Evolutionary conservation across 2,888 invertebrate genomes (phyloP), one percentile per base, ranked within the genome.

Genomic region (Leucophora obtusa): DNA sequence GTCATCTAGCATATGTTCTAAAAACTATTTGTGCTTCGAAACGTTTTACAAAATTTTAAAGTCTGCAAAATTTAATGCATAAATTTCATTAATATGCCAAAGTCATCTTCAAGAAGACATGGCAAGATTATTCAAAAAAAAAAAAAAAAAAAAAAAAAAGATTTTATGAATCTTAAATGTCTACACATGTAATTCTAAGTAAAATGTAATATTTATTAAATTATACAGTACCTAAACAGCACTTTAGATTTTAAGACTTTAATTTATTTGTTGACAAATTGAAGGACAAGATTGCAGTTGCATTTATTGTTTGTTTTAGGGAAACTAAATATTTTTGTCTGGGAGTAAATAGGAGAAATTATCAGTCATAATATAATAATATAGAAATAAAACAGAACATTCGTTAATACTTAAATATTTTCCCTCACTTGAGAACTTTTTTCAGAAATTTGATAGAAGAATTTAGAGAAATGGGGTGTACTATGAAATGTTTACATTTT

Each of bases 61-160:
- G 63, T 69, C 65, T 81, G 17, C 10, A 43, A 60, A 65, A 54
- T 77, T 81, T 56, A 81, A 72, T 81, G 73, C 68, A 81, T 81
- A 70, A 81, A 81, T 62, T 81, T 70, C 33, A 74, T 78, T 74
- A 66, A 47, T 33, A 38, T 72, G 72, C 77, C 33, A 70, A 73
- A 66, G 56, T 70, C 68, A 65, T 62, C 77, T 65, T 66, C 14
- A 62, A 78, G 60, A 77, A 58, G 50, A 58, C 56, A 18, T 15
- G 38, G 7, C 10, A 60, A 53, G 18, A 70, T 77, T 69, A 59
- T 62, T 65, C 18, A 7, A 9, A 28, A 50, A 33, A 59, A 35
- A n/a, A n/a, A n/a, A n/a, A n/a, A n/a, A n/a, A n/a, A 33, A 66
- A 66, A 33, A 50, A 50, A 50, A 69, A 43, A 66, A 59, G 65